A percentile compares a stretch with the other conserved stretches of the same genome.
Conservation (phyloP, 1,140 invertebrate genomes). For the Frieseomelitta varia region DNA sequence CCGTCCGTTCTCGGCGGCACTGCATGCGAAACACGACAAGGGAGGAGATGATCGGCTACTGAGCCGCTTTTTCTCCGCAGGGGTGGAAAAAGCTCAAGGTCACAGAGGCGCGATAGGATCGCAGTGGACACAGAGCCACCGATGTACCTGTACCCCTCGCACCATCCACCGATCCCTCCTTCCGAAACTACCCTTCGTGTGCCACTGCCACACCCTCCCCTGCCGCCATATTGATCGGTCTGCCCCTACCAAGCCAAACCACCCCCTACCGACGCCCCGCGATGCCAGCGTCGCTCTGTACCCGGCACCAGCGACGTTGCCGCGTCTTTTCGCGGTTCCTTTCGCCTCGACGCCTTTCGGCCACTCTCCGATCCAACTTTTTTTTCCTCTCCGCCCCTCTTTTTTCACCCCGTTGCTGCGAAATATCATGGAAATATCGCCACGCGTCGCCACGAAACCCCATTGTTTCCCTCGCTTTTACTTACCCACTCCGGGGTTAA, state of each 20-base stretch:
- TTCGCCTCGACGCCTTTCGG: slow-evolving; percentile 53
- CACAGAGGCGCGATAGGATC: slow-evolving; percentile 56
- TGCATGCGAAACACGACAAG: background rate
- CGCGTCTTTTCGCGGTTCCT: slow-evolving; percentile 59
- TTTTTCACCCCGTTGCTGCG: background rate
- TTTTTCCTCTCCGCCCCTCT: background rate
- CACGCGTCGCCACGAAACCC: background rate
- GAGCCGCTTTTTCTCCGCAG: background rate
- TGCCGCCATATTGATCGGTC: slow-evolving; percentile 76
- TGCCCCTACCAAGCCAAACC: slow-evolving; percentile 48
- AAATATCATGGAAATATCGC: slow-evolving; percentile 1
- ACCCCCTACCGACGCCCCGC: slow-evolving; percentile 50
- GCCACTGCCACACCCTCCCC: slow-evolving; percentile 74
- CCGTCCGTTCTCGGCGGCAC: background rate
- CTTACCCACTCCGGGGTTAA: too few species aligned
- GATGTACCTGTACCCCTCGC: slow-evolving; percentile 41
- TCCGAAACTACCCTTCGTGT: slow-evolving; percentile 64
- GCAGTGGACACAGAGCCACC: slow-evolving; percentile 43
- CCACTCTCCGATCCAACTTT: background rate
- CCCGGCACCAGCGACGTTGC: slow-evolving; percentile 58
- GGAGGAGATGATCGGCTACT: background rate
- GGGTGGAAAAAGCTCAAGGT: slow-evolving; percentile 71
- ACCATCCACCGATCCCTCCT: background rate
- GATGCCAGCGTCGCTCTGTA: slow-evolving; percentile 47
- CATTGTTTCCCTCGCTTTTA: background rate